Base-by-base conservation (phyloP, 1,140 invertebrate genomes). In the Olivierus martensii region DNA sequence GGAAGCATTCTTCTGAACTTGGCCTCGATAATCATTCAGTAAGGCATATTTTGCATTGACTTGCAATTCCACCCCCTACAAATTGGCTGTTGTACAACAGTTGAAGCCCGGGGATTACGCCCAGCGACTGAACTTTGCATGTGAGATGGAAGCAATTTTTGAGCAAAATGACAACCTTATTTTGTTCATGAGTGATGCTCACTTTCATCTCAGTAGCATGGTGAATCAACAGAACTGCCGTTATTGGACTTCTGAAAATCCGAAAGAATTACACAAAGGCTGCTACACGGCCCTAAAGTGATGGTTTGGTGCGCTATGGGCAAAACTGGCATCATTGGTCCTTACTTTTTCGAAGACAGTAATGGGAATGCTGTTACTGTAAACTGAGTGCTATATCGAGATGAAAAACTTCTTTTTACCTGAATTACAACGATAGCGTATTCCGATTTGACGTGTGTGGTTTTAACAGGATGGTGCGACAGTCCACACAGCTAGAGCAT, bases 161-260 rank as follows among this genome's bases (percentile, higher is more conserved):
- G 14, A n/a, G 39, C 17, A 41, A 41, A 41, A 15, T 15, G 14
- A 17, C 6, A 41, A 41, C 14, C 14, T 15, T 11, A 15, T 3
- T 41, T 41, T 15, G 9, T 15, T n/a, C 2, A 41, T 45, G 7
- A 42, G 43, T 9, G 45, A 56, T 43, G 49, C 49, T n/a, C 49
- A 48, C 14, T 56, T 56, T 38, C 19, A 37, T 15, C 17, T 52
- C 28, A n/a, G 46, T 35, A 44, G 55, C 10, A 19, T 41, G 6
- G 45, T 48, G 2, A 56, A 56, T 39, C 42, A 37, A 18, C 55
- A 56, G 19, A 56, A 56, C 36, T 48, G 45, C 7, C 35, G 49
- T 11, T 10, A 34, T 39, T 56, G 46, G 45, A 44, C 19, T 35
- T 36, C 34, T 12, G 34, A 36, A 17, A 47, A 3, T 6, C 28